phyloP scores from a whole-genome alignment of 2,113 vertebrate species.

The Hydrochoerus hydrochaeris region DNA sequence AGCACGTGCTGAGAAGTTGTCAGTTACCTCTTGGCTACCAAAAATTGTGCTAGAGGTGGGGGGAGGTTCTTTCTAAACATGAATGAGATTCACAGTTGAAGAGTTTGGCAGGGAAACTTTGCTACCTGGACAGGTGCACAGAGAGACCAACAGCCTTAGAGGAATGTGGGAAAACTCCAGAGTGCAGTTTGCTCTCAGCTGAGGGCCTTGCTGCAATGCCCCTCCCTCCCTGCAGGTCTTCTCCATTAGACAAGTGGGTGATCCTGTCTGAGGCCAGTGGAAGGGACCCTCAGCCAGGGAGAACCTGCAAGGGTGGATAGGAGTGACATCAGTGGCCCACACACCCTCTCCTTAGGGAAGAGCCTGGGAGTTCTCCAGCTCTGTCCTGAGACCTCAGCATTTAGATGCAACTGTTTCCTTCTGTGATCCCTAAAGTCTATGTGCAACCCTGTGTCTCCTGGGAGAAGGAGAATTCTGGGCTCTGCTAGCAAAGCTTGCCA shows the following conservation, averaged over 20 bases:
- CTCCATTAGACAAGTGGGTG: background rate
- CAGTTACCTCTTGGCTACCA: background rate
- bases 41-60: background rate
- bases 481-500: background rate
- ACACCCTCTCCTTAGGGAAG: fast-evolving
- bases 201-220: background rate
- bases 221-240: background rate
- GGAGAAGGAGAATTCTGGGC: background rate
- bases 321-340: background rate
- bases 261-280: background rate
- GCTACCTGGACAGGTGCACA: background rate
- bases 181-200: background rate
- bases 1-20: background rate
- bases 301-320: too few species aligned
- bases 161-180: too few species aligned
- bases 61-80: background rate
- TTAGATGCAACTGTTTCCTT: background rate
- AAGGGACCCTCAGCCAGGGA: background rate
- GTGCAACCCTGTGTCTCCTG: background rate
- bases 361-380: background rate
- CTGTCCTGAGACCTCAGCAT: background rate
- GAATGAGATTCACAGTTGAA: background rate
- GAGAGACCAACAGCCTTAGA: background rate
- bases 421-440: background rate
- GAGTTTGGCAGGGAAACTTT: background rate